These are phyloP conservation scores for Tetrao urogallus DNA, from an alignment of 2,113 vertebrate genomes.

Conservation along the genomic window DNA sequence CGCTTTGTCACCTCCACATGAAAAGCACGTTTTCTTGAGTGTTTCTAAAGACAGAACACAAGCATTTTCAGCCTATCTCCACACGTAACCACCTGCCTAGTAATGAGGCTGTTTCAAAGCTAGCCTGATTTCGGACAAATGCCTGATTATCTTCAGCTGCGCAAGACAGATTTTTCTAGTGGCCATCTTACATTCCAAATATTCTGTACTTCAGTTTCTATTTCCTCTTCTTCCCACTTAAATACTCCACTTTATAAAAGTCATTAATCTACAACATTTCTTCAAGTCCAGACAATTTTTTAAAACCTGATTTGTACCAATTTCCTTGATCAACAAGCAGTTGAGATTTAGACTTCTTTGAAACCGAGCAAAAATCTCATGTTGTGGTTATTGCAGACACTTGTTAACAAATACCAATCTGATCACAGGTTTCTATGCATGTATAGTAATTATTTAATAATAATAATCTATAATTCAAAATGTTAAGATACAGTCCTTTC, in stretches of 20 bases:
- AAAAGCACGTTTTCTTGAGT: background rate
- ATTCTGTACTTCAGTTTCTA: background rate
- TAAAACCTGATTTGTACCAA: background rate
- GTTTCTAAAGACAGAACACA: background rate
- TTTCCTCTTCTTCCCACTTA: background rate
- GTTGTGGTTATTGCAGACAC: background rate
- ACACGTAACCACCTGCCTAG: background rate
- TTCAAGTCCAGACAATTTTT: background rate
- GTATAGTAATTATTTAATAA: background rate
- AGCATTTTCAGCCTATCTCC: background rate
- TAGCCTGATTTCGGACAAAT: background rate
- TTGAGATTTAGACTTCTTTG: background rate
- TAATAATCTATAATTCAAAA: background rate
- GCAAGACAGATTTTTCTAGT: background rate
- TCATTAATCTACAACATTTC: background rate
- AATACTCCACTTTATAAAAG: background rate
- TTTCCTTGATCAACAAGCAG: background rate
- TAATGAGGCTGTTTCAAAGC: background rate
- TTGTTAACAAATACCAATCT: background rate
- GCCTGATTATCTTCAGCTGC: background rate
- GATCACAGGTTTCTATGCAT: background rate
- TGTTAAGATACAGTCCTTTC: background rate
- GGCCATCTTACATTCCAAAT: background rate
- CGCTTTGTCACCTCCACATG: background rate
- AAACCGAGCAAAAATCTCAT: background rate